Conservation (phyloP, 2,888 invertebrate species). For the Lithodes maja region DNA sequence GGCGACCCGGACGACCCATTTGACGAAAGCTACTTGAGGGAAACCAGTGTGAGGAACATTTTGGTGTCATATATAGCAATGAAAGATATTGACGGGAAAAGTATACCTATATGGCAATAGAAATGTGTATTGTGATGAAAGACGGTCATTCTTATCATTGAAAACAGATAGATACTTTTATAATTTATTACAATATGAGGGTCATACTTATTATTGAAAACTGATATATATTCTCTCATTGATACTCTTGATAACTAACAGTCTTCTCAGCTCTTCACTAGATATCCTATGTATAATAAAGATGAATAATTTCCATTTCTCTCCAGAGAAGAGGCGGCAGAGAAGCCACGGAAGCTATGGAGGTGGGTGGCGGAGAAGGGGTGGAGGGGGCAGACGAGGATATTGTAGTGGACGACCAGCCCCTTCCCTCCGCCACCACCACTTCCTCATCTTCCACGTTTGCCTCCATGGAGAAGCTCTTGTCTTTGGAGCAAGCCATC, state of each 20-base stretch:
- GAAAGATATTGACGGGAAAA: no score
- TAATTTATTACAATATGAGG: no score
- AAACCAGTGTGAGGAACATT: constrained; percentile 87
- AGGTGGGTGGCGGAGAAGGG: constrained; percentile 71
- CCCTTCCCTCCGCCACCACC: constrained; percentile 59
- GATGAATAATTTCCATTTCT: background rate
- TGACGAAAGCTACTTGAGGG: constrained; percentile 92
- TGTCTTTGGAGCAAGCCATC: constrained; percentile 93
- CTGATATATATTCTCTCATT: no score
- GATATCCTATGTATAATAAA: no score
- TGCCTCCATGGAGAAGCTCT: constrained; percentile 77
- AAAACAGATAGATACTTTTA: no score
- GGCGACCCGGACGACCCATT: constrained; percentile 95
- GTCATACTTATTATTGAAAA: no score
- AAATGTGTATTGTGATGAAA: no score
- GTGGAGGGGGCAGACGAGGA: constrained; percentile 80
- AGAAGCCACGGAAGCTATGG: constrained; percentile 78
- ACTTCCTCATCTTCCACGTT: constrained; percentile 38
- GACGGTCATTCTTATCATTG: no score
- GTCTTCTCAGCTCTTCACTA: no score
- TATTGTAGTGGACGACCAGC: constrained; percentile 81
- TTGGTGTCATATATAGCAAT: no score
- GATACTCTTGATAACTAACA: no score
- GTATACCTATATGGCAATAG: no score
- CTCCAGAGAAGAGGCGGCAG: constrained; percentile 79